Base-by-base conservation (phyloP, 2,888 invertebrate species). In the Operophtera brumata region DNA sequence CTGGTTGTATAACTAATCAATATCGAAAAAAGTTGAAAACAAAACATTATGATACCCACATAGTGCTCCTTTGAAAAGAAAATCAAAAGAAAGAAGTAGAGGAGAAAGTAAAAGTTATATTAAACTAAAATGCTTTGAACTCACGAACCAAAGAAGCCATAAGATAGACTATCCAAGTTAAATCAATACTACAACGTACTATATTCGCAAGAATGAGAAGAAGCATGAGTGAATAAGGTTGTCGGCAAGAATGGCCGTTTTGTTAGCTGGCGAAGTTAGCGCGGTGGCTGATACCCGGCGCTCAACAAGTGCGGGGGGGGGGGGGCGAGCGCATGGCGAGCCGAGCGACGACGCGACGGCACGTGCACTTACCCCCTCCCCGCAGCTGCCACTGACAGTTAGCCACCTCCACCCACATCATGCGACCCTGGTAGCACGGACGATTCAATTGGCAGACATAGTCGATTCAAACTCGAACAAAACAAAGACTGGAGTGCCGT, bases 401-500 rank as follows among this genome's bases (percentile, higher is more conserved):
- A 54, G 46, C 57, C 57, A 79, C 79, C 80, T 80, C 79, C 74
- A 72, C 64, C 63, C 60, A 61, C 57, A 62, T 66, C 70, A 72
- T 87, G 81, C 71, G 67, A 57, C 69, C 84, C 83, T 88, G 74
- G 87, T 89, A 86, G 75, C 59, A 59, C 65, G 67, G 65, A 73
- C 77, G 77, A 84, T 79, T 67, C 78, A 85, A 85, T 86, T 86
- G 86, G 85, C 86, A 86, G 86, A 86, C 86, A 85, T 84, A 82
- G 80, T 84, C 80, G 79, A 80, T 78, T 77, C 69, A 70, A 68
- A 67, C 61, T 47, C 61, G 66, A 71, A 71, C 67, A 70, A 73
- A 72, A 73, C 67, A 73, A 70, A 66, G 64, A 58, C 43, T 43
- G 32, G 13, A 26, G 20, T 13, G 30, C 34, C 42, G 35, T 47